Percentiles rank a stretch among this genome's conserved stretches.
Conservation (phyloP, 2,888 invertebrate genomes). For the Acronicta leporina region DNA sequence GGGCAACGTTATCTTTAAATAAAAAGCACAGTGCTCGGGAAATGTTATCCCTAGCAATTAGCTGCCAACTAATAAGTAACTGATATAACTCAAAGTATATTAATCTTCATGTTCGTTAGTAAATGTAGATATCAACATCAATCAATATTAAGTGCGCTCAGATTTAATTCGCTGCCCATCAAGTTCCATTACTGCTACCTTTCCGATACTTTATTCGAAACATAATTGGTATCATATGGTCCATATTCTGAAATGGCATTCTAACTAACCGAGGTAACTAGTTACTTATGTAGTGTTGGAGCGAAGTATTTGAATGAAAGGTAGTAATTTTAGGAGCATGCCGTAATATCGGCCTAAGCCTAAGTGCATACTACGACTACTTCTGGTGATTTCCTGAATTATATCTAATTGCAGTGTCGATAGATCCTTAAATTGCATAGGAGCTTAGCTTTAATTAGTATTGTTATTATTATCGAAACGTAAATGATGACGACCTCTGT, state of each 20-base stretch:
- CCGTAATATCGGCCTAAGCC: background rate
- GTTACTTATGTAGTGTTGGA: too few species aligned
- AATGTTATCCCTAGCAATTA: too few species aligned
- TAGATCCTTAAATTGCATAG: background rate
- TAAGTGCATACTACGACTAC: background rate
- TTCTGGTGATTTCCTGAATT: background rate
- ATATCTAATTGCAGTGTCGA: background rate
- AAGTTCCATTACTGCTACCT: background rate
- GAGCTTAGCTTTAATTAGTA: conserved; percentile 1
- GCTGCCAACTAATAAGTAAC: background rate
- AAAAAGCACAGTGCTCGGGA: too few species aligned
- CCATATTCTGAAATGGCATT: too few species aligned
- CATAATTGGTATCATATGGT: background rate
- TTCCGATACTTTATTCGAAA: background rate
- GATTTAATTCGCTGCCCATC: background rate
- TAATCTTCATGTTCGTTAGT: background rate
- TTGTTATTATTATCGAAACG: conserved; percentile 10
- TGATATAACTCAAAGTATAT: too few species aligned
- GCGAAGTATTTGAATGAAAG: background rate
- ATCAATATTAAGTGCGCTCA: background rate
- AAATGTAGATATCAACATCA: background rate
- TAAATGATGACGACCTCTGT: too few species aligned
- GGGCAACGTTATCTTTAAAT: too few species aligned
- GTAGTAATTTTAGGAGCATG: background rate
- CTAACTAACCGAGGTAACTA: too few species aligned